Base-by-base conservation (phyloP, 2,797 vertebrate species). In the Sebastes hubbsi region DNA sequence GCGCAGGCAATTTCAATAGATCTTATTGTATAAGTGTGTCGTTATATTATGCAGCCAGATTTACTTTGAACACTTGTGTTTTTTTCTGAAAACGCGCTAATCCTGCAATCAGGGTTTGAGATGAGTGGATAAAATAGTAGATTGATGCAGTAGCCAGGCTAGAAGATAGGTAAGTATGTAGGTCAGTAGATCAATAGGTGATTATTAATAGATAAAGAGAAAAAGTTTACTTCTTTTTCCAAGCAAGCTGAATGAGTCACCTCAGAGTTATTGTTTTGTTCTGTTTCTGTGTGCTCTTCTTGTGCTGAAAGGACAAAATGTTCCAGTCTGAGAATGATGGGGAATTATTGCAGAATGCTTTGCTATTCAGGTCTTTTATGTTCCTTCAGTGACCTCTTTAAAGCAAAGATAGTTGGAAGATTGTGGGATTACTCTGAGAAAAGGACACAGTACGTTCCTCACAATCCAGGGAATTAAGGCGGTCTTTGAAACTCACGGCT, bases 1-100 rank as follows among this genome's bases (percentile, higher is more conserved):
- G 73, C 81, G 14, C 68, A 80, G 80, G 54, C 83, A 83, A 81
- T 91, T 91, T 92, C 79, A 91, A 90, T 83, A 83, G 72, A 61
- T 78, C 76, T 93, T 84, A 91, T 81, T 80, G 69, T 86, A 46
- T 49, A 78, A 86, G 27, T 72, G 60, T 83, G 73, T 76, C 59
- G 82, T 90, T 86, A 77, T 78, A 81, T 84, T 6, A 76, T 52
- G 24, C 49, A 58, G 63, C 74, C 63, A 59, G 25, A 73, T 66
- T 76, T 66, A 77, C 32, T 79, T 54, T 78, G 24, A 68, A 59
- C 65, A 22, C 52, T 77, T 42, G 12, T 59, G 12, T 59, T 72
- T 72, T 46, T 72, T 86, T 72, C 49, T 78, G 25, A 13, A 78
- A 58, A 74, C 1, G 1, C 62, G 30, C 55, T 71, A 12, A 38